Percentiles rank a stretch among this genome's conserved stretches.
These are phyloP conservation scores for Thysanoteuthis rhombus DNA, from an alignment of 2,888 invertebrate species.

Conservation along the genomic window DNA sequence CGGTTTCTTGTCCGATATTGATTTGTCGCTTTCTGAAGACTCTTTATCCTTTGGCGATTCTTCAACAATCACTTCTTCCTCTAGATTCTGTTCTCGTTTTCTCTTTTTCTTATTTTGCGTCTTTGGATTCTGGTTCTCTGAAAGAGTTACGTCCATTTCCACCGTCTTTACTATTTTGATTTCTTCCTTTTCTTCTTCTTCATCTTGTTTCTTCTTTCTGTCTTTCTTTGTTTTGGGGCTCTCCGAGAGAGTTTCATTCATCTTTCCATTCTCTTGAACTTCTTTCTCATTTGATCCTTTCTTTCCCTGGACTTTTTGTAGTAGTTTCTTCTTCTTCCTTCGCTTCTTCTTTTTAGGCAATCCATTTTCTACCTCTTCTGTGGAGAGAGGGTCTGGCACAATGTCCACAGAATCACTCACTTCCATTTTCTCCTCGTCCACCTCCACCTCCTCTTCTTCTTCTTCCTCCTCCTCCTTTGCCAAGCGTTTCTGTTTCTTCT, in stretches of 20 bases:
- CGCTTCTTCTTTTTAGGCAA: neutral
- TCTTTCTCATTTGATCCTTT: neutral
- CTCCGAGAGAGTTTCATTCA: neutral
- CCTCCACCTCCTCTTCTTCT: slow-evolving; percentile 33
- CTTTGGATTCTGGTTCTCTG: slow-evolving; percentile 31
- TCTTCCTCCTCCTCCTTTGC: slow-evolving; percentile 12
- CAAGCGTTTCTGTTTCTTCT: slow-evolving; percentile 26
- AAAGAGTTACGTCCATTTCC: slow-evolving; percentile 14
- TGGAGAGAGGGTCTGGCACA: neutral
- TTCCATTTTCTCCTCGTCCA: neutral
- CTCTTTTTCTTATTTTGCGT: slow-evolving; percentile 36
- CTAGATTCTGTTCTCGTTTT: slow-evolving; percentile 27
- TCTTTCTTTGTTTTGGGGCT: neutral
- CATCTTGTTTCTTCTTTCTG: neutral
- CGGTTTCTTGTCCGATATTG: slow-evolving; percentile 15
- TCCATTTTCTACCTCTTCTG: neutral
- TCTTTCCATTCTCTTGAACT: neutral
- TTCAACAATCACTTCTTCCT: neutral
- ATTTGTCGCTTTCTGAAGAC: neutral
- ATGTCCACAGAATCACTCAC: neutral
- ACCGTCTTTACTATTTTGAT: neutral
- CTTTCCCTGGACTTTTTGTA: neutral
- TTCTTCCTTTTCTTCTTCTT: neutral
- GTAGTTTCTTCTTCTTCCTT: slow-evolving; percentile 23
- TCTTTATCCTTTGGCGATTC: neutral